Evolutionary conservation across 92 coral and sea anemone genomes (phyloP).

Genomic region (Meandrina meandrites): DNA sequence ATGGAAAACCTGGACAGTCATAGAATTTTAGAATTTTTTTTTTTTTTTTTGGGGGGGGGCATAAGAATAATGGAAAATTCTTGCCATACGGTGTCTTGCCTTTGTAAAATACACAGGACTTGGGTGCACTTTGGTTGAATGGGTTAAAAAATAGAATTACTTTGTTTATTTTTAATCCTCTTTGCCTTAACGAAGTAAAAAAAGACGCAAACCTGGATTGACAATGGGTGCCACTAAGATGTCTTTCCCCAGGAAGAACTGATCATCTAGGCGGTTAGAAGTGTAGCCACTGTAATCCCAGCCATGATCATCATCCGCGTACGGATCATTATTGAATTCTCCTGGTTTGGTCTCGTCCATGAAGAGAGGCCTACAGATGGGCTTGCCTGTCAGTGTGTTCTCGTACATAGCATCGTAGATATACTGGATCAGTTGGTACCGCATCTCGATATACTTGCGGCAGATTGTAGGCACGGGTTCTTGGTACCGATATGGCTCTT

Average conservation of each 20-base stretch:
- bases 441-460: slow-evolving; percentile 85
- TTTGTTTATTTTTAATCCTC: no score
- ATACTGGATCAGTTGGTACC: slow-evolving; percentile 76
- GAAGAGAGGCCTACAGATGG: slow-evolving; percentile 79
- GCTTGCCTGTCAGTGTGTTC: slow-evolving; percentile 71
- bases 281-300: slow-evolving; percentile 73
- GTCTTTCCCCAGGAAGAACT: slow-evolving; percentile 75
- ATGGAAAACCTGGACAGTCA: no score
- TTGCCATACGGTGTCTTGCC: no score
- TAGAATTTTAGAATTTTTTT: no score
- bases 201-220: slow-evolving; percentile 66
- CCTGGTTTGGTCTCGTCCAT: slow-evolving; percentile 76
- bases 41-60: no score
- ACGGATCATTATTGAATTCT: slow-evolving; percentile 68
- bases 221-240: slow-evolving; percentile 69
- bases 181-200: no score
- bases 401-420: slow-evolving; percentile 86
- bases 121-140: no score
- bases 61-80: no score
- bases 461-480: slow-evolving; percentile 80
- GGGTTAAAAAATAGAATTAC: no score
- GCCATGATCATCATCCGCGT: slow-evolving; percentile 65
- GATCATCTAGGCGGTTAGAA: slow-evolving; percentile 79
- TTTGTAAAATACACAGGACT: no score
- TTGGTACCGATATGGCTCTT: slow-evolving; percentile 69